phyloP scores from a whole-genome alignment of 1,140 invertebrate genomes.

The Phocides pigmalion region DNA sequence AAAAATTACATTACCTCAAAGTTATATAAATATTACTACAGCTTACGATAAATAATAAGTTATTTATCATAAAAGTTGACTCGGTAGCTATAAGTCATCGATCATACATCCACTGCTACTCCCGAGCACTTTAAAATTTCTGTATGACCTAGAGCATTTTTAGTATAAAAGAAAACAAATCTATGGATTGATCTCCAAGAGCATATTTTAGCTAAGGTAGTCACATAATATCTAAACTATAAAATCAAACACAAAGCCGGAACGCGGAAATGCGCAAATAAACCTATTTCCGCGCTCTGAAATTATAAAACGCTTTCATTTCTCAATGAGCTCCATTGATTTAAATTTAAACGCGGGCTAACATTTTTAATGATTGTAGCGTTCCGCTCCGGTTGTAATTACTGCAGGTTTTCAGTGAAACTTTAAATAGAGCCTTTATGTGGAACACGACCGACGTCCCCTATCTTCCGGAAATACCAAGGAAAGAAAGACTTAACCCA shows the following conservation, averaged over 20 bases:
- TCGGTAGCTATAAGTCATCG: too few species aligned
- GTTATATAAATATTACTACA: too few species aligned
- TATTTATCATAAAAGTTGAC: not conserved
- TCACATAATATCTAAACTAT: not conserved
- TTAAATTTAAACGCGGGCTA: constrained; percentile 19
- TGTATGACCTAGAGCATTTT: too few species aligned
- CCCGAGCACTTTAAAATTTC: too few species aligned
- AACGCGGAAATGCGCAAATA: constrained; percentile 4
- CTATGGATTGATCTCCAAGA: too few species aligned
- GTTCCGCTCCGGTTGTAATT: constrained; percentile 25
- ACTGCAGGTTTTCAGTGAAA: constrained; percentile 26
- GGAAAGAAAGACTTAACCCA: constrained; percentile 1
- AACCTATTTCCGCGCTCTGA: not conserved
- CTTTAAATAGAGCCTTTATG: constrained; percentile 27
- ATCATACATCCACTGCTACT: too few species aligned
- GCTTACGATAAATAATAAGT: too few species aligned
- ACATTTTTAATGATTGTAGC: constrained; percentile 19
- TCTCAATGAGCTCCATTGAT: constrained; percentile 20
- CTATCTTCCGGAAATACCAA: constrained; percentile 12
- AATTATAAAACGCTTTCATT: constrained; percentile 8
- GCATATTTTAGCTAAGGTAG: not conserved
- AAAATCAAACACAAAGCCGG: constrained; percentile 3
- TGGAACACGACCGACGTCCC: constrained; percentile 8
- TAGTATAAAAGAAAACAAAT: too few species aligned
- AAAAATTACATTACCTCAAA: too few species aligned